These are phyloP conservation scores for Rhynchonycteris naso DNA, from an alignment of 2,797 vertebrate genomes.

Conservation along the genomic window DNA sequence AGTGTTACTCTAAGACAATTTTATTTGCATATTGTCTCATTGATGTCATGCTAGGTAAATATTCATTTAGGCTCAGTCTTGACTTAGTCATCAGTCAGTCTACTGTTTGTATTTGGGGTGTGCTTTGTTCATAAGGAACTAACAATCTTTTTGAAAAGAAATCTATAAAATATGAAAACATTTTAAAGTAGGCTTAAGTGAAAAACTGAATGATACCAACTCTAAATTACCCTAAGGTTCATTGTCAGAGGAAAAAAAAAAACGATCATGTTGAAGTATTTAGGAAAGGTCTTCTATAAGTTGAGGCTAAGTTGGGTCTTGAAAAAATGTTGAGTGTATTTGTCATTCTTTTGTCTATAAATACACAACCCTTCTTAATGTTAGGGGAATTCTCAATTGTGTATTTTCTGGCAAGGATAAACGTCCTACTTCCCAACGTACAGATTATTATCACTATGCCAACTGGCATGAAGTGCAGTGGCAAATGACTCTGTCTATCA, in stretches of 20 bases:
- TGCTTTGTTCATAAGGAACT: background rate
- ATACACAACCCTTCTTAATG: background rate
- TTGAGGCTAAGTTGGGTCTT: background rate
- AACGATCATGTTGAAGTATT: background rate
- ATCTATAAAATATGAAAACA: background rate
- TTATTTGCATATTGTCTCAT: background rate
- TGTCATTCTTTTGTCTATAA: background rate
- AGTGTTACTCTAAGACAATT: background rate
- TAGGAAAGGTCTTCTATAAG: background rate
- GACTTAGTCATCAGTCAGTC: background rate
- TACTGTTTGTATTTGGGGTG: background rate
- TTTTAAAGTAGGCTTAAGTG: background rate
- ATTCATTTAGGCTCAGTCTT: background rate
- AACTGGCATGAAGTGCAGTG: background rate
- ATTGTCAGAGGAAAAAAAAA: background rate
- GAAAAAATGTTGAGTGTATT: background rate
- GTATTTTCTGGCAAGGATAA: slow-evolving; percentile 22
- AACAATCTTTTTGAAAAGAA: background rate
- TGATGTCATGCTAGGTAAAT: background rate
- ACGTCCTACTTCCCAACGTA: background rate
- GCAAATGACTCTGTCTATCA: background rate
- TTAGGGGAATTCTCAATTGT: background rate
- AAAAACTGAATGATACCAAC: background rate
- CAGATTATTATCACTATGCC: background rate
- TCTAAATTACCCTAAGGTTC: background rate